Conservation (phyloP, 2,113 vertebrate species). For the Platichthys flesus region DNA sequence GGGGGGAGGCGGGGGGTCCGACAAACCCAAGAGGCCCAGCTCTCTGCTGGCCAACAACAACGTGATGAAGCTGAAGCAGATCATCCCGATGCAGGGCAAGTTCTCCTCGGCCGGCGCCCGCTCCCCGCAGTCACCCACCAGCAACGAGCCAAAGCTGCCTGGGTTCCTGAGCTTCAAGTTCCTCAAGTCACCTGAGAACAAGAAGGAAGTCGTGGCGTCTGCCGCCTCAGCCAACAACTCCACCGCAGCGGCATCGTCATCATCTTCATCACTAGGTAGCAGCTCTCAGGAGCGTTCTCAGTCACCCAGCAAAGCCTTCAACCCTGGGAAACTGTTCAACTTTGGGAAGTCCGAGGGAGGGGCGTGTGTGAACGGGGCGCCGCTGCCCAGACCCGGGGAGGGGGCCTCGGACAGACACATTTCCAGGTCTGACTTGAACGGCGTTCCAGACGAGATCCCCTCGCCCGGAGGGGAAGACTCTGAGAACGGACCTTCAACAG, state of each 20-base stretch:
- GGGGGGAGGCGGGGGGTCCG: slow-evolving; percentile 64
- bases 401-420: slow-evolving; percentile 70
- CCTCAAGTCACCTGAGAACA: slow-evolving; percentile 93
- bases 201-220: slow-evolving; percentile 79
- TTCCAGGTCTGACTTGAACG: slow-evolving; percentile 85
- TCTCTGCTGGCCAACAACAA: slow-evolving; percentile 96
- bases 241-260: neutral
- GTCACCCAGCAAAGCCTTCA: slow-evolving; percentile 95
- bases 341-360: slow-evolving; percentile 89
- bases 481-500: slow-evolving; percentile 77
- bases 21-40: slow-evolving; percentile 94
- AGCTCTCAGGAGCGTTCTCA: slow-evolving; percentile 88
- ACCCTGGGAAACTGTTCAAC: slow-evolving; percentile 94
- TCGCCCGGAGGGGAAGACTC: slow-evolving; percentile 75
- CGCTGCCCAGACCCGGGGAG: slow-evolving; percentile 66
- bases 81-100: slow-evolving; percentile 94
- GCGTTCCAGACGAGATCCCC: slow-evolving; percentile 83
- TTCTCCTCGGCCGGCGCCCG: slow-evolving; percentile 87
- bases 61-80: slow-evolving; percentile 96
- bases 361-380: slow-evolving; percentile 85
- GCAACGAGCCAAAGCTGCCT: slow-evolving; percentile 90
- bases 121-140: slow-evolving; percentile 89
- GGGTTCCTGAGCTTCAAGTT: slow-evolving; percentile 97
- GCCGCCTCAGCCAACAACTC: slow-evolving; percentile 25
- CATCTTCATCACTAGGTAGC: slow-evolving; percentile 73